Base-by-base conservation (phyloP, 2,797 vertebrate genomes). In the Cirrhinus mrigala region DNA sequence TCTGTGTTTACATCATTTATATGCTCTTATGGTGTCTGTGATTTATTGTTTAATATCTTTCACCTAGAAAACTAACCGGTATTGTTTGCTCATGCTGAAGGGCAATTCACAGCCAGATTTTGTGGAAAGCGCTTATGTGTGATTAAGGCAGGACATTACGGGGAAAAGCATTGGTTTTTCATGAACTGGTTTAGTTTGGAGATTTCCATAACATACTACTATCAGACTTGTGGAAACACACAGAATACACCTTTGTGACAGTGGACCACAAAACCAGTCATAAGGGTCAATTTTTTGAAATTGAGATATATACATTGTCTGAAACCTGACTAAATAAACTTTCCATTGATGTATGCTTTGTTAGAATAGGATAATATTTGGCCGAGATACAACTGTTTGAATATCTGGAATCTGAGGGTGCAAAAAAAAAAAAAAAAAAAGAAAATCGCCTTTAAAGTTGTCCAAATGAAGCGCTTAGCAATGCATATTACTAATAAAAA, bases 1-100 rank as follows among this genome's bases (percentile, higher is more conserved):
- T 66, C 44, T 6, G n/a, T 79, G 58, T 64, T 27, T 79, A 40
- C 75, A 78, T 60, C 75, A 6, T 78, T 78, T 62, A 77, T 37
- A 16, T 60, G 56, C 56, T 62, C n/a, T 62, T 66, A 33, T 44
- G 68, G 44, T 52, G 48, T 46, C 24, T 33, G 29, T n/a, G n/a
- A 48, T 64, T 79, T 54, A 64, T 33, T 48, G 58, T 79, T 66
- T 50, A 33, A 62, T 79, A 66, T 62, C 44, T 50, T 79, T 22
- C 24, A 24, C 15, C 77, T 56, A 76, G 74, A 76, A 76, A 56
- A 37, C 1, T 2, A 56, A 56, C 11, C 29, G 10, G 16, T 22
- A 0, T 76, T 56, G 52, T 76, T 56, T 56, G 20, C 50, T 74
- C 9, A 20, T 20, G 71, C 5, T 27, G 46, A 74, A 74, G 71